Percentiles rank a stretch among this genome's conserved stretches.
Evolutionary conservation across 2,113 vertebrate genomes (phyloP).

Genomic region (Seriola quinqueradiata): DNA sequence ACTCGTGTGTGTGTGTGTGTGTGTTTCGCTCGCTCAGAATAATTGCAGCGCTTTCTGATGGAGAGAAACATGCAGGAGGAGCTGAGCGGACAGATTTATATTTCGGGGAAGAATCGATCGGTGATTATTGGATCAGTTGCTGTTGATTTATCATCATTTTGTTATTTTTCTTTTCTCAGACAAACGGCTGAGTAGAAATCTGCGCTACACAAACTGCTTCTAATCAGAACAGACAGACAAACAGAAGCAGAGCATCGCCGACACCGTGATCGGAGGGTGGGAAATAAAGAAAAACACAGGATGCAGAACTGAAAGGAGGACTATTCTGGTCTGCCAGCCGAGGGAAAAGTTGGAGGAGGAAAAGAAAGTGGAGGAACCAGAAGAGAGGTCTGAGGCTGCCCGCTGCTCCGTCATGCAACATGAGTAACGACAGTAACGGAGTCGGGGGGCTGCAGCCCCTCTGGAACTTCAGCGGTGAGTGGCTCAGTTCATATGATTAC

Average conservation of each 20-base stretch:
- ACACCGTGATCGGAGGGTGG: neutral
- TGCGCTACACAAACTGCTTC: neutral
- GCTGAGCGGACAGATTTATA: neutral
- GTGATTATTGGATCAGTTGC: neutral
- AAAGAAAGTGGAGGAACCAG: no score
- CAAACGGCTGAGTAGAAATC: no score
- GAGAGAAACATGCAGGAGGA: no score
- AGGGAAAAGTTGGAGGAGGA: slow-evolving; percentile 34
- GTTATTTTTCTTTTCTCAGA: neutral
- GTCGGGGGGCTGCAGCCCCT: slow-evolving; percentile 51
- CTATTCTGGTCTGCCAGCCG: neutral
- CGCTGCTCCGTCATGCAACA: slow-evolving; percentile 71
- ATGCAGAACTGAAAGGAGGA: neutral
- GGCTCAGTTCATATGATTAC: no score
- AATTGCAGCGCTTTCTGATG: neutral
- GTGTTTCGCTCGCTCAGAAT: neutral
- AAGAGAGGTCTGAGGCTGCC: no score
- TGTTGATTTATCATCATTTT: neutral
- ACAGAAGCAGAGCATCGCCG: neutral
- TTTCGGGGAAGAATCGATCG: no score
- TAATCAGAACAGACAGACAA: neutral
- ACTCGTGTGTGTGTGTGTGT: no score
- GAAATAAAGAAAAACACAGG: neutral
- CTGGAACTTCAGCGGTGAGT: slow-evolving; percentile 77
- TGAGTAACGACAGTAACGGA: slow-evolving; percentile 71